Evolutionary conservation across 2,113 vertebrate species (phyloP).

Genomic region (Oryzias javanicus): DNA sequence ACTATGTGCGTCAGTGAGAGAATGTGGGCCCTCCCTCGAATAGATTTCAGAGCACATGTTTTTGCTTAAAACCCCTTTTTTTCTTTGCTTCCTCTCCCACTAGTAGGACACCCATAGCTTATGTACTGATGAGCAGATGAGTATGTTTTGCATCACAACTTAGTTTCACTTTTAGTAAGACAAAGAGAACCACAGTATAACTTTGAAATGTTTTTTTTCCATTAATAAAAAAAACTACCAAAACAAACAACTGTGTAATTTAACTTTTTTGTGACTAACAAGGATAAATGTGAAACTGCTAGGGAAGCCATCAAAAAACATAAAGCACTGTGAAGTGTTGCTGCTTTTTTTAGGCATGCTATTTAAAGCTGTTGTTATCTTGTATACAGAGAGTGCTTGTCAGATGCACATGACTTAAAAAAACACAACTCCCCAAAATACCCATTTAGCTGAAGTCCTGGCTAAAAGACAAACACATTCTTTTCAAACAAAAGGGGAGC

Average conservation of each 20-base stretch:
- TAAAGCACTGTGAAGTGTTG: slow-evolving; percentile 21
- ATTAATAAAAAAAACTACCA: too few relatives aligned
- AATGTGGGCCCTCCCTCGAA: slow-evolving; percentile 66
- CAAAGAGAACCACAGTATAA: too few relatives aligned
- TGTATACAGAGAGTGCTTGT: slow-evolving; percentile 19
- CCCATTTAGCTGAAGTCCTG: slow-evolving; percentile 36
- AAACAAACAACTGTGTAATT: neutral
- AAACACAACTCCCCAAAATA: slow-evolving; percentile 29
- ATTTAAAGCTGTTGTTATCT: slow-evolving; percentile 42
- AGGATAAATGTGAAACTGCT: neutral
- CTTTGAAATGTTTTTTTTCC: too few relatives aligned
- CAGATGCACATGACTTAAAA: slow-evolving; percentile 49
- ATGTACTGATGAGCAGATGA: slow-evolving; percentile 41
- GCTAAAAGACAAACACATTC: slow-evolving; percentile 41
- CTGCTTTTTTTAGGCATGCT: slow-evolving; percentile 29
- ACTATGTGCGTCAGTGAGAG: slow-evolving; percentile 67
- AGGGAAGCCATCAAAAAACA: slow-evolving; percentile 2
- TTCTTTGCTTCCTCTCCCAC: slow-evolving; percentile 4
- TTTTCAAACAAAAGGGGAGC: slow-evolving; percentile 14
- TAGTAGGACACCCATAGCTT: slow-evolving; percentile 40
- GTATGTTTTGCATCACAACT: slow-evolving; percentile 12
- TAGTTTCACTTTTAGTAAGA: neutral
- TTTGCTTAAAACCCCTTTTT: slow-evolving; percentile 45
- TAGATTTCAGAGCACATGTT: slow-evolving; percentile 56
- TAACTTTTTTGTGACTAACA: neutral